These are phyloP conservation scores for Dynastes hyllus DNA, from an alignment of 2,888 invertebrate species.

Conservation along the genomic window DNA sequence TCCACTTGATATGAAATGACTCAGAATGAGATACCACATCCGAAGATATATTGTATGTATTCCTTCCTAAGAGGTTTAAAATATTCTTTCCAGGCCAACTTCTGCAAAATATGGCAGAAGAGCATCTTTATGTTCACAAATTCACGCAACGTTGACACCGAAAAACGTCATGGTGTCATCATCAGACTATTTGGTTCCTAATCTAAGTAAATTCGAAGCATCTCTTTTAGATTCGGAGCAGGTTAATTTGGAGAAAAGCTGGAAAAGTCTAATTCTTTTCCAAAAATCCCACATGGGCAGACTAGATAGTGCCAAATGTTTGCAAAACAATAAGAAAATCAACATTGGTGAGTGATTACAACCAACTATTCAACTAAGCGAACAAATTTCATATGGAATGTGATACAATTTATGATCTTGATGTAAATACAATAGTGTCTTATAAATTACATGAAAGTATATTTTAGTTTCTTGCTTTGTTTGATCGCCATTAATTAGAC, in stretches of 20 bases:
- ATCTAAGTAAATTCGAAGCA: slow-evolving; percentile 58
- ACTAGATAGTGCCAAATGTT: slow-evolving; percentile 61
- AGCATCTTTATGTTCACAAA: slow-evolving; percentile 61
- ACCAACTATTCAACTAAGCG: neutral
- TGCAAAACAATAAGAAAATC: slow-evolving; percentile 49
- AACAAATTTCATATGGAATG: slow-evolving; percentile 46
- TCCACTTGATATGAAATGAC: no score
- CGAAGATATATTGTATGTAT: neutral
- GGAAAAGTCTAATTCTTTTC: slow-evolving; percentile 64
- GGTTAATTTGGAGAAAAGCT: slow-evolving; percentile 61
- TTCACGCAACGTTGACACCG: slow-evolving; percentile 58
- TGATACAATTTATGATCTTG: slow-evolving; percentile 32
- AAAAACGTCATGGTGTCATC: slow-evolving; percentile 58
- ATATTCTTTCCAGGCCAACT: slow-evolving; percentile 48
- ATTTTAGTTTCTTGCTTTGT: slow-evolving; percentile 12
- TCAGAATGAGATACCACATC: no score
- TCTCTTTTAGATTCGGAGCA: slow-evolving; percentile 48
- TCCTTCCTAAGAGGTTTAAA: neutral
- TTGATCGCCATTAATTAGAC: neutral
- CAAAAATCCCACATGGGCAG: slow-evolving; percentile 65
- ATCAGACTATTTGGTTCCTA: slow-evolving; percentile 62
- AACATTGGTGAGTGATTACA: slow-evolving; percentile 52
- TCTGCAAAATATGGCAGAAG: slow-evolving; percentile 64
- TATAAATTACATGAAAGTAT: slow-evolving; percentile 14
- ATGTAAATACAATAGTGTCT: slow-evolving; percentile 19